Base-by-base conservation (phyloP, 53 echinoderm and acorn worm species). In the Arbacia lixula region DNA sequence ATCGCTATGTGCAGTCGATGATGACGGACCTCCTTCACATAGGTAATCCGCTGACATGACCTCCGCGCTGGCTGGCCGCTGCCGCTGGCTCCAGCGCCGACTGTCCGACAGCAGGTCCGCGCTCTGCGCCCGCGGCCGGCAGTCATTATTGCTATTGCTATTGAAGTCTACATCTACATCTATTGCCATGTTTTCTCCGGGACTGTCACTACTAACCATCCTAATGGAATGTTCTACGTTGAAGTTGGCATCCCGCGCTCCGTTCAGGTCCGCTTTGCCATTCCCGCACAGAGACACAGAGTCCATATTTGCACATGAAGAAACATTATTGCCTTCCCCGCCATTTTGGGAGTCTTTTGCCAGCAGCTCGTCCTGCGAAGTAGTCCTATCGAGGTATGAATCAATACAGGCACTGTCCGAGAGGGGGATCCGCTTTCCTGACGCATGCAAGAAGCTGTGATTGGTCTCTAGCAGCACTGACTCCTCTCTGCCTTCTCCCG, bases 41-140 rank as follows among this genome's bases (percentile, higher is more conserved):
- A 62, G 41, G 26, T 80, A 80, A 29, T 80, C 80, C 46, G 80
- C 41, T 4, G 80, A 60, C 30, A 38, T 42, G 65, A 88, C 74
- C 56, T 89, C 89, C 28, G 84, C 89, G 53, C 89, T 89, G 31
- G 89, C 89, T 31, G 89, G 89, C n/a, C 89, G 68, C 63, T 80
- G 80, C 30, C 80, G 26, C 62, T 80, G 80, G 60, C 80, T 80
- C 80, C 80, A 80, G 60, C 80, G 60, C 40, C 63, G 20, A 43
- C 62, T 80, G 43, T 80, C 80, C 6, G 80, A 63, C 22, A 80
- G 62, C 50, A 80, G 62, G 62, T 80, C 80, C 3, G 80, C 80
- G 20, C 80, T 80, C 62, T 80, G 80, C 30, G 80, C 80, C 27
- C 80, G 80, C 36, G 80, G 80, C 33, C 80, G 60, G 63, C 80